Evolutionary conservation across 2,888 invertebrate species (phyloP), one percentile per base, ranked within the genome.

Genomic region (Panzeria rudis): DNA sequence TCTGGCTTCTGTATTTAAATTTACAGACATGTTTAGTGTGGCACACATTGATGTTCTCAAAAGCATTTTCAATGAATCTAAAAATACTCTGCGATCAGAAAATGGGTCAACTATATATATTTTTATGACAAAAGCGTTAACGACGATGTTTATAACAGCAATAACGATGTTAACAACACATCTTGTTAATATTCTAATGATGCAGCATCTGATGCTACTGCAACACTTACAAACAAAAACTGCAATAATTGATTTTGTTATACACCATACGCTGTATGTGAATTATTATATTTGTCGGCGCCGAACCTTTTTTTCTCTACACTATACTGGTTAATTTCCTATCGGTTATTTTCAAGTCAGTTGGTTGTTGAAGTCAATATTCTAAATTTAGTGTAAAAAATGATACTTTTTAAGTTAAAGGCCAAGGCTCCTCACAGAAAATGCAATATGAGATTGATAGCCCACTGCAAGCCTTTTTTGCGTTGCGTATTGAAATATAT

Each of bases 71-170:
- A 62, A 76, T 75, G 61, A 54, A 25, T 81, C 44, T 54, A 35
- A 69, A 76, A 69, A 54, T 52, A 68, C 15, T 81, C 44, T 62
- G 23, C 20, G 35, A 23, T 47, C 23, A 68, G 15, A 25, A 88
- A 87, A 88, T 87, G 86, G 88, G 88, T 87, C 87, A n/a, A n/a
- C n/a, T n/a, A n/a, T n/a, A n/a, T n/a, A 88, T 87, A 84, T 64
- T 25, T 75, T 38, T 38, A 25, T 29, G 11, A 44, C 8, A 75
- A 77, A 71, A 52, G n/a, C 38, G n/a, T 69, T 75, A 62, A 72
- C 61, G 52, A 59, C 32, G 20, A 61, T 2, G 52, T 62, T 47
- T 44, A 56, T 54, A 13, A 71, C 17, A 29, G 13, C 56, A 35
- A 23, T 52, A 23, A 56, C 25, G 29, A 56, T 73, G 52, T 32